A percentile compares a stretch with the other conserved stretches of the same genome.
Evolutionary conservation across 2,888 invertebrate genomes (phyloP).

Genomic region (Leucoptera coffeella): DNA sequence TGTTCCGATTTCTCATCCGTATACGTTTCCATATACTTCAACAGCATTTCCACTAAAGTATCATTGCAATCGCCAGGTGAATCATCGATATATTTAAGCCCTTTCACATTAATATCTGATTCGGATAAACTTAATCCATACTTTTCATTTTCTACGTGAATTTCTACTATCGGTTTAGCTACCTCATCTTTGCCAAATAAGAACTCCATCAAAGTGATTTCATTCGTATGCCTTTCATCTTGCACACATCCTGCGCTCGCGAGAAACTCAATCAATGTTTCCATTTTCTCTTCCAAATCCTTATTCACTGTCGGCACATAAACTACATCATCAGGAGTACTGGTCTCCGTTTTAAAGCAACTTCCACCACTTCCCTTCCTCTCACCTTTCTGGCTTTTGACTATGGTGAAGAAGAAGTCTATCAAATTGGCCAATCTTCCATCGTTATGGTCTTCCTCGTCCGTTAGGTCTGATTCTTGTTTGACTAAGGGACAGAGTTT

Average conservation of each 20-base stretch:
- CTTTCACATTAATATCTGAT: slow-evolving; percentile 29
- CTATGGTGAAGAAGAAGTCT: slow-evolving; percentile 45
- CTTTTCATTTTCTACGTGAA: slow-evolving; percentile 21
- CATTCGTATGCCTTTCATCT: slow-evolving; percentile 16
- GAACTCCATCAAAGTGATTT: slow-evolving; percentile 43
- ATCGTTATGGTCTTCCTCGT: slow-evolving; percentile 31
- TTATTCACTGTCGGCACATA: slow-evolving; percentile 26
- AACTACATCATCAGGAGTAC: slow-evolving; percentile 21
- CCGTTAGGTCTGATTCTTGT: slow-evolving; percentile 33
- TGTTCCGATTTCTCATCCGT: slow-evolving; percentile 19
- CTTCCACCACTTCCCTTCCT: slow-evolving; percentile 35
- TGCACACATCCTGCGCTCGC: slow-evolving; percentile 37
- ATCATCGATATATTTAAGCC: slow-evolving; percentile 35
- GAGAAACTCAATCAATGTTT: slow-evolving; percentile 40
- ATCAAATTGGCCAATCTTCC: slow-evolving; percentile 38
- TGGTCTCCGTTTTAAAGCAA: slow-evolving; percentile 34
- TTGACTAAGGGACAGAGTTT: slow-evolving; percentile 35
- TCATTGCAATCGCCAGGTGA: slow-evolving; percentile 36
- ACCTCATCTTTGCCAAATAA: slow-evolving; percentile 31
- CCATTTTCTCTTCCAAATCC: slow-evolving; percentile 43
- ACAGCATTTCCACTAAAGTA: slow-evolving; percentile 34
- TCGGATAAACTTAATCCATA: slow-evolving; percentile 30
- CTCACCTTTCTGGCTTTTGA: slow-evolving; percentile 28
- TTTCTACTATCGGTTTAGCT: slow-evolving; percentile 22
- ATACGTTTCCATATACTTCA: slow-evolving; percentile 43